Evolutionary conservation across 64 coral and sea anemone species (phyloP).

Genomic region (Acropora tenuis): DNA sequence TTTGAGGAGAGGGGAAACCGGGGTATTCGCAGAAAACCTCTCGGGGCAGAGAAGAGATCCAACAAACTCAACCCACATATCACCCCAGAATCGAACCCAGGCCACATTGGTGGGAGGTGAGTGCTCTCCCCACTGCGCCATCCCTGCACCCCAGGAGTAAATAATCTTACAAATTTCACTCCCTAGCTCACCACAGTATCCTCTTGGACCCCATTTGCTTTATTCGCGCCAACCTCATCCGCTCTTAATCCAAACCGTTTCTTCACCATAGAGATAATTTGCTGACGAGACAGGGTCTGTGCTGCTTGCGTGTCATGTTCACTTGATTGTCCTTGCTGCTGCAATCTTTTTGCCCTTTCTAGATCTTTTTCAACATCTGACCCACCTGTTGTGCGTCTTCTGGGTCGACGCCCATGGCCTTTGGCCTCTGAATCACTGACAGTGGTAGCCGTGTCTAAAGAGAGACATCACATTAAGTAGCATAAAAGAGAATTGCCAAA

Average conservation of each 20-base stretch:
- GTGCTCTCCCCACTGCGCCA: too few relatives aligned
- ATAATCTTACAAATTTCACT: too few relatives aligned
- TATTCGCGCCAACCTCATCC: constrained; percentile 32
- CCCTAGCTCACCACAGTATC: constrained; percentile 26
- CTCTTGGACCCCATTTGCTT: constrained; percentile 66
- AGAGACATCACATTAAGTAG: background rate
- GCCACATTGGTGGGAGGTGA: too few relatives aligned
- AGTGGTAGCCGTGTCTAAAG: constrained; percentile 79
- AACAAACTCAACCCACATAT: too few relatives aligned
- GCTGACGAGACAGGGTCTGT: constrained; percentile 77
- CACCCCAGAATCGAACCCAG: too few relatives aligned
- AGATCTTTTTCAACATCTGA: constrained; percentile 69
- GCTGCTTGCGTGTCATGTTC: constrained; percentile 62
- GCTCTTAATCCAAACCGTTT: constrained; percentile 90
- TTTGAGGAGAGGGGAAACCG: too few relatives aligned
- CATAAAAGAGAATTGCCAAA: too few relatives aligned
- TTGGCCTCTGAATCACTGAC: constrained; percentile 93
- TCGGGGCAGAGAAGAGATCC: too few relatives aligned
- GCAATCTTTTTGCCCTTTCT: constrained; percentile 68
- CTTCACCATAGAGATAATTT: constrained; percentile 94
- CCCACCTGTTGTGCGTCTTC: constrained; percentile 85
- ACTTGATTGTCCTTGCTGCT: constrained; percentile 68
- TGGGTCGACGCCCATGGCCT: constrained; percentile 56
- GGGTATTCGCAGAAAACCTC: too few relatives aligned
- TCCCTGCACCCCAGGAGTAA: too few relatives aligned